Evolutionary conservation across 2,888 invertebrate genomes (phyloP).

Genomic region (Drosophila meridionalis): DNA sequence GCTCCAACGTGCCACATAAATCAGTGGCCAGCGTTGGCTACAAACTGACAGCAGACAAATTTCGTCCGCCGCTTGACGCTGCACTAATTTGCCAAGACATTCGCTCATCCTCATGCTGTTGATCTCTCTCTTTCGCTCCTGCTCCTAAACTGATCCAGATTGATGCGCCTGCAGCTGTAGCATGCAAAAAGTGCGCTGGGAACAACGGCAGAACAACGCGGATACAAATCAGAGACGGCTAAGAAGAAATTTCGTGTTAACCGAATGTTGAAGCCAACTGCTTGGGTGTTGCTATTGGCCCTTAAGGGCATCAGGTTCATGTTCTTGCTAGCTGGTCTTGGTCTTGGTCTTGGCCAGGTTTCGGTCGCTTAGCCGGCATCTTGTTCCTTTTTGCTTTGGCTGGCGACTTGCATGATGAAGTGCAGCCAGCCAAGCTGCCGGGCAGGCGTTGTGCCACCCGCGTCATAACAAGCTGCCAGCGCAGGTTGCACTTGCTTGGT

Average conservation of each 20-base stretch:
- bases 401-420: conserved; percentile 74
- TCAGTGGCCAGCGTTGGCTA: conserved; percentile 70
- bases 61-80: conserved; percentile 74
- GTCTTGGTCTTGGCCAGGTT: conserved; percentile 1
- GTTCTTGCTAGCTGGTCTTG: neutral
- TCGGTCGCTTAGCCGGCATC: conserved; percentile 23
- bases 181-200: conserved; percentile 39
- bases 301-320: conserved; percentile 48
- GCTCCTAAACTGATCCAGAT: conserved; percentile 65
- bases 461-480: conserved; percentile 62
- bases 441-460: conserved; percentile 53
- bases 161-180: conserved; percentile 75
- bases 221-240: conserved; percentile 73
- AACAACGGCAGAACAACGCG: conserved; percentile 19
- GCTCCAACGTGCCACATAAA: conserved; percentile 74
- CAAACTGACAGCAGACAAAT: conserved; percentile 80
- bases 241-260: conserved; percentile 72
- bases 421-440: conserved; percentile 58
- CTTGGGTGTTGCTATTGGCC: conserved; percentile 67
- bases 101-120: conserved; percentile 71
- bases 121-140: conserved; percentile 56
- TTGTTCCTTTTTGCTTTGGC: conserved; percentile 41
- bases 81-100: conserved; percentile 81
- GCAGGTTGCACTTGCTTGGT: conserved; percentile 40
- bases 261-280: conserved; percentile 78